Percentiles rank a stretch among this genome's conserved stretches.
phyloP scores from a whole-genome alignment of 2,797 vertebrate genomes.

The Galagoides demidoff region DNA sequence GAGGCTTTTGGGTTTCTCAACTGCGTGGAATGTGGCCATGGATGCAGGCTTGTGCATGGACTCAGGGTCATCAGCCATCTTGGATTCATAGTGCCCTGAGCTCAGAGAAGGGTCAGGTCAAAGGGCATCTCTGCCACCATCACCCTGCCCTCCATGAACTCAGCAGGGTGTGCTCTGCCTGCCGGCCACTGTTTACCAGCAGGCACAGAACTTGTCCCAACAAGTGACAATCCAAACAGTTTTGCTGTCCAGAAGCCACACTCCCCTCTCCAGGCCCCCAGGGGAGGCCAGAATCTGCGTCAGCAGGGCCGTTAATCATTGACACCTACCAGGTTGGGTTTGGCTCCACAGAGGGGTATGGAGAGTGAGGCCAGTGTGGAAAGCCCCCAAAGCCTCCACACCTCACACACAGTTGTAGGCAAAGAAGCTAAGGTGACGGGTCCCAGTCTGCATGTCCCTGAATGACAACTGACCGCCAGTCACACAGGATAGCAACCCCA shows the following conservation, averaged over 20 bases:
- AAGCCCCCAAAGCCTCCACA: neutral
- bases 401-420: neutral
- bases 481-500: too few species aligned
- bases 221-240: neutral
- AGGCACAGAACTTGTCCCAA: neutral
- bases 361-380: too few species aligned
- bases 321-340: neutral
- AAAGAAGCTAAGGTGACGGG: neutral
- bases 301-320: constrained; percentile 50
- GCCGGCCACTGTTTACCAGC: neutral
- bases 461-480: neutral
- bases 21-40: accelerated
- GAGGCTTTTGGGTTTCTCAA: accelerated
- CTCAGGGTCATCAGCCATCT: accelerated
- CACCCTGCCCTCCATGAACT: neutral
- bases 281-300: neutral
- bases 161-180: neutral
- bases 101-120: neutral
- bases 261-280: neutral
- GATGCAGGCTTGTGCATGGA: neutral
- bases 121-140: too few species aligned
- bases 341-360: neutral
- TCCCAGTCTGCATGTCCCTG: neutral
- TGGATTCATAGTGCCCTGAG: neutral
- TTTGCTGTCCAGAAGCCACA: neutral